A percentile compares a stretch with the other conserved stretches of the same genome.
Conservation (phyloP, 2,113 vertebrate genomes). For the Willisornis vidua region DNA sequence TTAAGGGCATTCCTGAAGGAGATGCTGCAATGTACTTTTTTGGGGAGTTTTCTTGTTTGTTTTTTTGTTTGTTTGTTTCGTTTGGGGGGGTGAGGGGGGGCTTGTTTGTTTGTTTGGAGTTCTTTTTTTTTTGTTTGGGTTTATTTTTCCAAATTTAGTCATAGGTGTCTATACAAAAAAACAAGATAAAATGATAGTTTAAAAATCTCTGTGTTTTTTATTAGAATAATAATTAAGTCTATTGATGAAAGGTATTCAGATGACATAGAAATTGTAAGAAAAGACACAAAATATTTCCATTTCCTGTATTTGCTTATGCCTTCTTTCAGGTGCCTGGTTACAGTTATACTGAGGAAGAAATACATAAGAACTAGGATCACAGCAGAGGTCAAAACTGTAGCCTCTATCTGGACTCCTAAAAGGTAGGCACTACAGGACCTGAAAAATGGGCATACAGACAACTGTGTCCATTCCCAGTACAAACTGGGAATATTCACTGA, state of each 20-base stretch:
- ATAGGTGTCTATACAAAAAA: background rate
- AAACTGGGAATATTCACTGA: background rate
- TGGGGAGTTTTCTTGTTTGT: background rate
- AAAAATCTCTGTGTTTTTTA: background rate
- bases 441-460: background rate
- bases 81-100: no score
- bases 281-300: background rate
- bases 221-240: background rate
- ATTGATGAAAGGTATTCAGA: background rate
- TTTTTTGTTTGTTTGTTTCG: background rate
- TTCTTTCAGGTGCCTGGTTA: background rate
- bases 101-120: no score
- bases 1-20: background rate
- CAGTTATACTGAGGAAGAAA: background rate
- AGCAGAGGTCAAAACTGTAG: background rate
- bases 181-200: background rate
- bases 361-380: background rate
- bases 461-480: no score
- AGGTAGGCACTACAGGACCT: background rate
- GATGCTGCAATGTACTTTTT: background rate
- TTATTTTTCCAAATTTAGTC: background rate
- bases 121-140: no score
- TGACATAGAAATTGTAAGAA: background rate
- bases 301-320: background rate
- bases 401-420: background rate